These are phyloP conservation scores for Scaptodrosophila lebanonensis DNA, from an alignment of 1,140 invertebrate genomes.

Conservation along the genomic window DNA sequence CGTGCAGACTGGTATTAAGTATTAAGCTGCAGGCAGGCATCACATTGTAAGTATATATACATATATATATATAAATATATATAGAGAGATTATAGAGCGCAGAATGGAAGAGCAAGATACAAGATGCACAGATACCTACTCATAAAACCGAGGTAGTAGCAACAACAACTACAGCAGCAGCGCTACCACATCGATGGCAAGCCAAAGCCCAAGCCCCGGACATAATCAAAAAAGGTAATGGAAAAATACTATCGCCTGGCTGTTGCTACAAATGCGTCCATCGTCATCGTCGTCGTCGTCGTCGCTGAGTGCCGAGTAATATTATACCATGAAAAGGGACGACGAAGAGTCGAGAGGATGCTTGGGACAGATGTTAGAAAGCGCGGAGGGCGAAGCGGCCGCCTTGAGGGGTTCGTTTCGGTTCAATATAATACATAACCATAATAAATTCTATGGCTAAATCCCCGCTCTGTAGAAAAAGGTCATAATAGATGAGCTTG, in stretches of 20 bases:
- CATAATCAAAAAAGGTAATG: constrained; percentile 67
- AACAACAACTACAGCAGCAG: constrained; percentile 7
- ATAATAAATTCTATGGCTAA: constrained; percentile 73
- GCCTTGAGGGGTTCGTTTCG: constrained; percentile 16
- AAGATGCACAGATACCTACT: constrained; percentile 51
- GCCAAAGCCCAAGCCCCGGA: too few relatives aligned
- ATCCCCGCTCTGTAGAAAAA: constrained; percentile 69
- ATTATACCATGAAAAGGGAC: constrained; percentile 26
- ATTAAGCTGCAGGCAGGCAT: constrained; percentile 41
- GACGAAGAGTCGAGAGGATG: constrained; percentile 5
- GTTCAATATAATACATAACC: constrained; percentile 70
- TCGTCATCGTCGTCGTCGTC: constrained; percentile 14
- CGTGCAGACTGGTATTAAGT: too few relatives aligned
- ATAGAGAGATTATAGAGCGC: constrained; percentile 56
- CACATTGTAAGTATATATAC: constrained; percentile 17
- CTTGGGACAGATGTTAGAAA: background rate
- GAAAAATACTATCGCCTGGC: constrained; percentile 59
- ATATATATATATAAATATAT: too few relatives aligned
- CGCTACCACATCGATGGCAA: constrained; percentile 17
- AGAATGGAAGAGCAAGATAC: constrained; percentile 52
- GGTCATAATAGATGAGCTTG: constrained; percentile 72
- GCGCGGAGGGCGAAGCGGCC: background rate
- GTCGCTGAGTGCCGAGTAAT: constrained; percentile 5
- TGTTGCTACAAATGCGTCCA: too few relatives aligned
- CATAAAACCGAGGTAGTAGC: constrained; percentile 29